Base-by-base conservation (phyloP, 2,888 invertebrate species). In the Tolmerus cingulatus region DNA sequence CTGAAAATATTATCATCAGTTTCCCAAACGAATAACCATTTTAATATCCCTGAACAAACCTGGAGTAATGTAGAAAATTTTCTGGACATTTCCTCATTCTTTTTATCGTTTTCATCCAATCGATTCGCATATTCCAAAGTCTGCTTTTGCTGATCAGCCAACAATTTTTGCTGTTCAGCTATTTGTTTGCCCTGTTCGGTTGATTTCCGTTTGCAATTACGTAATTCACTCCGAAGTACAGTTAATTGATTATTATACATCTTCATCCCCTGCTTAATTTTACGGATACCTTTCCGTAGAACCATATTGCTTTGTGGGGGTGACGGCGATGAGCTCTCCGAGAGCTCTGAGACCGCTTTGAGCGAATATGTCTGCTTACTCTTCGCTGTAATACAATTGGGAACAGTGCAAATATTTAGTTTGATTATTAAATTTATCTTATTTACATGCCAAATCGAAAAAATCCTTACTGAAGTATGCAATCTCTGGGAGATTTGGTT, bases 261-360 rank as follows among this genome's bases (percentile, higher is more conserved):
- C 92, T 96, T 97, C 97, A 97, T 97, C 89, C 97, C 97, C 92
- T 97, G 97, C 91, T 97, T 97, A 90, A 97, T 97, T 92, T 97
- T 96, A 89, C 96, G 95, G 92, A 97, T 97, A 90, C 97, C 95
- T 93, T 97, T 97, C 89, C 97, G 94, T 88, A 97, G 94, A 89
- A 97, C 97, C 95, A 97, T 97, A 90, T 97, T 97, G 90, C 96
- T 96, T 92, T 97, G 97, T 1, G 96, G 96, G 89, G 96, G 95
- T 87, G 95, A 94, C 90, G 94, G 90, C 30, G 90, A 90, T 51
- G 91, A 91, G 88, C 90, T 92, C 89, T 92, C 92, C 43, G 91
- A 90, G 88, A 91, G 90, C 90, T 92, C 92, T 57, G 92, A 91
- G 82, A 90, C 90, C 86, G 91, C 90, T 89, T 91, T 91, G 88